Evolutionary conservation across 2,888 invertebrate species (phyloP), one percentile per base, ranked within the genome.

Genomic region (Diaprepes abbreviatus): DNA sequence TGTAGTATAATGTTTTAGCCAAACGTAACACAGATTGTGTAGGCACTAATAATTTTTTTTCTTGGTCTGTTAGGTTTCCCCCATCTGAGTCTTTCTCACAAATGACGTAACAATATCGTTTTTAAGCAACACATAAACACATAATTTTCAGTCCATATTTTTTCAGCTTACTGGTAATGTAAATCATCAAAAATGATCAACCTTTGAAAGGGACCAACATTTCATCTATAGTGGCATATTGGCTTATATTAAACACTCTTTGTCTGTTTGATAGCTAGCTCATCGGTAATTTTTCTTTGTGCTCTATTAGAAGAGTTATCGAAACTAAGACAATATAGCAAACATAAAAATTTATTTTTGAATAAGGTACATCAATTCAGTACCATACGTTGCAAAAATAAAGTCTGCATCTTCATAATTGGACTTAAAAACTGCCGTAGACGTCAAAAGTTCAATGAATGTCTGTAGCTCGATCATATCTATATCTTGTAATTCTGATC

Each of bases 141-240:
- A 70, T 71, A 52, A 80, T 73, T 72, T 81, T 80, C n/a, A 81
- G 71, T 2, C 79, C 78, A 74, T 80, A 79, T 67, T 79, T 78
- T n/a, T 70, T 66, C 2, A 79, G 77, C 40, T 79, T 80, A 54
- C 76, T 79, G 5, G 79, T 77, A 14, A 80, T 79, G 58, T 78
- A 80, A 77, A 80, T 75, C 65, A 74, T 66, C 66, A 79, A 79
- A 19, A 69, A 57, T 57, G 74, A 75, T 21, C 74, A 21, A 19
- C 76, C 76, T 57, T 76, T 31, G 68, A 78, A 79, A 33, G 55
- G 71, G 35, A 79, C 40, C 17, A 79, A 67, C 74, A 79, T 76
- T 74, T 80, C n/a, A n/a, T n/a, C n/a, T n/a, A n/a, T n/a, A n/a
- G n/a, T n/a, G n/a, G n/a, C n/a, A n/a, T n/a, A n/a, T 75, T 21